Evolutionary conservation across 2,888 invertebrate genomes (phyloP).

Genomic region (Malthinus seriepunctatus): DNA sequence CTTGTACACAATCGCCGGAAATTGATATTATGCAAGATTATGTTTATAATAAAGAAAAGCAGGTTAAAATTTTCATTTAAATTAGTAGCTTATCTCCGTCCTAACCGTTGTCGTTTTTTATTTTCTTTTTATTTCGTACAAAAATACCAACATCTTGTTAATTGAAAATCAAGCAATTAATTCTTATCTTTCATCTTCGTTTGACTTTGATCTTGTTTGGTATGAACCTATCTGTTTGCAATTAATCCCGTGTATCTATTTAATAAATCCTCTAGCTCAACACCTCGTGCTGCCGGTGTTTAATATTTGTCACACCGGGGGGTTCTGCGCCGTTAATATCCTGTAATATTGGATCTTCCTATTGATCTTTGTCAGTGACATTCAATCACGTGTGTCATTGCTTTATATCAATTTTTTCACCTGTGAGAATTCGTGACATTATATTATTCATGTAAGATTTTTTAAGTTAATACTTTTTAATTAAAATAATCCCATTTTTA

Average conservation of each 20-base stretch:
- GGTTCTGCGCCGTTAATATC: conserved; percentile 33
- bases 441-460: background rate
- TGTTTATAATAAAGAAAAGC: conserved; percentile 26
- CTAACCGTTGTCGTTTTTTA: background rate
- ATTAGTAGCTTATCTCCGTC: conserved; percentile 17
- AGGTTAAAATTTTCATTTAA: conserved; percentile 20
- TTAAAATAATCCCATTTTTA: too few relatives aligned
- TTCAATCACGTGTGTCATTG: conserved; percentile 35
- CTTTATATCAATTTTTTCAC: conserved; percentile 24
- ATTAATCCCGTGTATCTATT: conserved; percentile 27
- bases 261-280: conserved; percentile 26
- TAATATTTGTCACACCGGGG: conserved; percentile 35
- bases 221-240: conserved; percentile 20
- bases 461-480: too few relatives aligned
- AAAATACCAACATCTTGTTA: too few relatives aligned
- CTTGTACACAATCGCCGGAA: conserved; percentile 41
- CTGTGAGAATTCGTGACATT: conserved; percentile 12
- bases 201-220: background rate
- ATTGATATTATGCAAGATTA: conserved; percentile 45
- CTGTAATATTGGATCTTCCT: conserved; percentile 35
- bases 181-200: background rate
- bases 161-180: too few relatives aligned
- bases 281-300: conserved; percentile 34
- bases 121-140: too few relatives aligned
- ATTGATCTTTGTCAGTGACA: conserved; percentile 35